These are phyloP conservation scores for Puntigrus tetrazona DNA, from an alignment of 2,113 vertebrate genomes.

Conservation along the genomic window DNA sequence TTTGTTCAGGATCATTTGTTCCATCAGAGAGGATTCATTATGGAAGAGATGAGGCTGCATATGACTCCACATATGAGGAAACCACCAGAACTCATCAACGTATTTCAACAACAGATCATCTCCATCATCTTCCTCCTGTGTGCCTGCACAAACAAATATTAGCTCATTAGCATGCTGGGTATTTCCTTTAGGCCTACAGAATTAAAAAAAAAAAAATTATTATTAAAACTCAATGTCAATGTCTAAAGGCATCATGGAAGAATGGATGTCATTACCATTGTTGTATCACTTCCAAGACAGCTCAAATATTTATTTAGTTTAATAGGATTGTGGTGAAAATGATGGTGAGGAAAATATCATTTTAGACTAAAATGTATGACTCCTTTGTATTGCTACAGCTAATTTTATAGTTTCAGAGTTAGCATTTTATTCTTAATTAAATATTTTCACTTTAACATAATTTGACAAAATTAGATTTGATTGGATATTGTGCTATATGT, in stretches of 20 bases:
- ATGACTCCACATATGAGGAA: conserved; percentile 99
- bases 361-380: not conserved
- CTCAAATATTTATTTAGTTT: not conserved
- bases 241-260: not conserved
- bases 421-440: not conserved
- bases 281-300: not conserved
- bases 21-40: conserved; percentile 92
- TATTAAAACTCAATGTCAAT: not conserved
- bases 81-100: conserved; percentile 98
- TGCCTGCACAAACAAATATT: conserved; percentile 74
- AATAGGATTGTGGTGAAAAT: not conserved
- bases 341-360: not conserved
- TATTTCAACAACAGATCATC: conserved; percentile 89
- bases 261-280: not conserved
- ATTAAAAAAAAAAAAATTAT: not conserved
- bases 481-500: not conserved
- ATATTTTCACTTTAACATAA: not conserved
- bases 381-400: not conserved
- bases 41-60: conserved; percentile 99
- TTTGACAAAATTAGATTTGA: not conserved
- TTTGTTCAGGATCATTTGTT: conserved; percentile 99
- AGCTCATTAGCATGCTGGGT: not conserved
- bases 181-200: not conserved
- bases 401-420: not conserved
- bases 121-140: conserved; percentile 88